These are phyloP conservation scores for Noctua pronuba DNA, from an alignment of 2,888 invertebrate genomes.

Conservation along the genomic window DNA sequence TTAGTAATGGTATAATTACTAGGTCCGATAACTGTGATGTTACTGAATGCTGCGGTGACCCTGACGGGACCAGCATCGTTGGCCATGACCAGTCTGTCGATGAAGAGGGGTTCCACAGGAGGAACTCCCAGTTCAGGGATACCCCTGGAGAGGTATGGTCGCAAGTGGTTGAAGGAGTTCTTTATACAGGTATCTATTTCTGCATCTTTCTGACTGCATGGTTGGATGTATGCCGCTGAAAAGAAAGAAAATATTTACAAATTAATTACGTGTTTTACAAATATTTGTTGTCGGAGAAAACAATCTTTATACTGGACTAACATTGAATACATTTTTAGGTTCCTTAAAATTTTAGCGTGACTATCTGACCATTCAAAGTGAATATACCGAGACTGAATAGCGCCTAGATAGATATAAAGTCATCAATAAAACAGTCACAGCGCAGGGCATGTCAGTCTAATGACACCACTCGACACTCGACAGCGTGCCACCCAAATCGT, in stretches of 20 bases:
- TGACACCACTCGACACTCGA: constrained; percentile 17
- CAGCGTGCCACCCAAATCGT: constrained; percentile 39
- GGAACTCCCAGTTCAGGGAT: constrained; percentile 93
- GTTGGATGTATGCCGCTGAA: constrained; percentile 94
- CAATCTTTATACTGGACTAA: not conserved
- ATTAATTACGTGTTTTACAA: not conserved
- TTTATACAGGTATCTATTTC: constrained; percentile 92
- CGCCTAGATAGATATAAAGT: not conserved
- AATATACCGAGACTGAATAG: not conserved
- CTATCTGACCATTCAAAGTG: not conserved
- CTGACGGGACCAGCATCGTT: constrained; percentile 94
- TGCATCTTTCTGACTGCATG: constrained; percentile 93
- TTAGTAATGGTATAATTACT: constrained; percentile 93
- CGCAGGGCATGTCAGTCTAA: constrained; percentile 20
- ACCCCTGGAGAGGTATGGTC: constrained; percentile 93
- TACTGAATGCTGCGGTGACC: constrained; percentile 93
- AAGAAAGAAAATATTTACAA: constrained; percentile 1
- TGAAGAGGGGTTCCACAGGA: constrained; percentile 93
- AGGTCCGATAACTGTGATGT: constrained; percentile 94
- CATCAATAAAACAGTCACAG: constrained; percentile 10
- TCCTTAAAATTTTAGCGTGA: not conserved
- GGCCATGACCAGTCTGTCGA: constrained; percentile 94
- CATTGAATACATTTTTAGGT: not conserved
- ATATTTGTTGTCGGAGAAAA: not conserved
- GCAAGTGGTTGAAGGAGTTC: constrained; percentile 93